Evolutionary conservation across 2,888 invertebrate genomes (phyloP).

Genomic region (Chaetogeoica ovagalla): DNA sequence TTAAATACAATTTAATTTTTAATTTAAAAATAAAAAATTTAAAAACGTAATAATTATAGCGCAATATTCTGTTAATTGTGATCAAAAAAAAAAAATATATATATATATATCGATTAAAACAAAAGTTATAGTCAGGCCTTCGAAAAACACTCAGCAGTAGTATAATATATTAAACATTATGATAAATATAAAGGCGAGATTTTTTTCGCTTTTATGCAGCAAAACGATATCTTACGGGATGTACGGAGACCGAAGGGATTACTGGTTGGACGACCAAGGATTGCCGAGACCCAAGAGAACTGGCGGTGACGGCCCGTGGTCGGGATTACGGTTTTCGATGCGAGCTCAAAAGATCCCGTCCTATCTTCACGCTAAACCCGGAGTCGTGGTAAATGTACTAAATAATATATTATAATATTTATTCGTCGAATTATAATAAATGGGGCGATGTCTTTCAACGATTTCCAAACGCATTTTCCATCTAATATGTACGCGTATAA

Average conservation of each 20-base stretch:
- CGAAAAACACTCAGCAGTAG: too few species aligned
- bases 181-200: too few species aligned
- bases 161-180: too few species aligned
- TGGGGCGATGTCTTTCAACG: background rate
- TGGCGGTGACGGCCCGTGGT: constrained; percentile 58
- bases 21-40: too few species aligned
- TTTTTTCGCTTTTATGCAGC: constrained; percentile 18
- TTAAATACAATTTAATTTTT: too few species aligned
- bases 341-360: constrained; percentile 57
- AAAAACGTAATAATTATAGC: too few species aligned
- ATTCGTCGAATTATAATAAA: background rate
- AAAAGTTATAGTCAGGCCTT: too few species aligned
- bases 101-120: too few species aligned
- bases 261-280: constrained; percentile 50
- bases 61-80: too few species aligned
- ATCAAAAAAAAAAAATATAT: too few species aligned
- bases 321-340: constrained; percentile 58
- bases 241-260: constrained; percentile 26
- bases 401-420: background rate
- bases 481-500: too few species aligned
- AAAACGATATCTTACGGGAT: constrained; percentile 51
- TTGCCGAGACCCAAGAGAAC: constrained; percentile 57
- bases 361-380: constrained; percentile 56
- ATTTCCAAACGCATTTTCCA: too few species aligned
- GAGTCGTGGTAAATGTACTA: constrained; percentile 54